Evolutionary conservation across 1,140 invertebrate species (phyloP).

Genomic region (Muscidifurax raptorellus): DNA sequence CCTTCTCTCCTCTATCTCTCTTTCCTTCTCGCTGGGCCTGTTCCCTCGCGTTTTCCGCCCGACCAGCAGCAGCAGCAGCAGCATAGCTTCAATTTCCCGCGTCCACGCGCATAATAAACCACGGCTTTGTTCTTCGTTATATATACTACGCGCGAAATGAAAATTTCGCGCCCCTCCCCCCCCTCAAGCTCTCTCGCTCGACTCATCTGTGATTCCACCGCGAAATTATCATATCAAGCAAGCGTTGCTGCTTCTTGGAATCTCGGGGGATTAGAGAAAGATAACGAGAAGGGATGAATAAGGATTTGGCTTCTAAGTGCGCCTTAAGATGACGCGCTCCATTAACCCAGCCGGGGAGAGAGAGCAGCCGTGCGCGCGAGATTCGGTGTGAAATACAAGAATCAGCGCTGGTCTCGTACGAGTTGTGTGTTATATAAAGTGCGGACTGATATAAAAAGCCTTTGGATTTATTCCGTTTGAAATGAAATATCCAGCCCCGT

Average conservation of each 20-base stretch:
- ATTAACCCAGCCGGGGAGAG: background rate
- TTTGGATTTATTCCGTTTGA: background rate
- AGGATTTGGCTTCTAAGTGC: conserved; percentile 34
- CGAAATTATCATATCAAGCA: conserved; percentile 57
- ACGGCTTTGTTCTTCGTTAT: conserved; percentile 56
- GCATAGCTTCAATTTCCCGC: conserved; percentile 59
- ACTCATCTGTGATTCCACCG: conserved; percentile 57
- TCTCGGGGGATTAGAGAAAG: conserved; percentile 24
- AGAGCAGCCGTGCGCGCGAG: background rate
- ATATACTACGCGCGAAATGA: conserved; percentile 5
- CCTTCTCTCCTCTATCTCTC: background rate
- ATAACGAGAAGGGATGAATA: conserved; percentile 33
- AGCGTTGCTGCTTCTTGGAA: background rate
- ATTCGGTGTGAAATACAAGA: background rate
- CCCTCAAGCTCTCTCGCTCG: background rate
- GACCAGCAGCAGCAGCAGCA: background rate
- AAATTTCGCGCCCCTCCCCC: background rate
- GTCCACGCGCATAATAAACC: conserved; percentile 62
- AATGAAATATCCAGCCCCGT: too few species aligned
- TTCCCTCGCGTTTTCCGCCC: background rate
- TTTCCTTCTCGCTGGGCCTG: conserved; percentile 33
- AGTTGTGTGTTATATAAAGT: too few species aligned
- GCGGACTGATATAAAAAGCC: too few species aligned
- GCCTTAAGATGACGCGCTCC: conserved; percentile 26
- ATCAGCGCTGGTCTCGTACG: background rate